Percentiles rank a stretch among this genome's conserved stretches.
Evolutionary conservation across 1,140 invertebrate species (phyloP).

Genomic region (Polypedilum vanderplanki): DNA sequence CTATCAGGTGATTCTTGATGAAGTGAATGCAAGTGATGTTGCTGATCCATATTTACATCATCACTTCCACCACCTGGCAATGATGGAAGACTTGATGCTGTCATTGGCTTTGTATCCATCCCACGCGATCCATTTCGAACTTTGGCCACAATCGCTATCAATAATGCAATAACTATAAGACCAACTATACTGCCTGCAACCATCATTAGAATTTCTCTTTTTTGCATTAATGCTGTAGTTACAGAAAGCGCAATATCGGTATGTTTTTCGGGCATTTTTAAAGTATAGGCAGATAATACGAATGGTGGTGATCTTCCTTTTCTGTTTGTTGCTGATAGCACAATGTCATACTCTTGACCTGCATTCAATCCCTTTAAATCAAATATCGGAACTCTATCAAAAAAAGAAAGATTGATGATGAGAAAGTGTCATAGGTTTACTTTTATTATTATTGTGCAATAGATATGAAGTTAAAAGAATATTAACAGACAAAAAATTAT

Average conservation of each 20-base stretch:
- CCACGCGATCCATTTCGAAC: background rate
- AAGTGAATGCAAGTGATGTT: conserved; percentile 13
- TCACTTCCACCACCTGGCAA: conserved; percentile 30
- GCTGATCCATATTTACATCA: conserved; percentile 23
- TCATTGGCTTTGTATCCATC: conserved; percentile 15
- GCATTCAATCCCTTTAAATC: conserved; percentile 52
- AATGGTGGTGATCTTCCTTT: conserved; percentile 54
- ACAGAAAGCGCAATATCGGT: conserved; percentile 46
- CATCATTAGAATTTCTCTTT: conserved; percentile 35
- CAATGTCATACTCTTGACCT: conserved; percentile 55
- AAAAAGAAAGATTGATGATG: background rate
- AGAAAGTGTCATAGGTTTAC: background rate
- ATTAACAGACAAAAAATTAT: too few species aligned
- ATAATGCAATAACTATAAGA: background rate
- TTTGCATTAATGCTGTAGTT: conserved; percentile 24
- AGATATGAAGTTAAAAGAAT: background rate
- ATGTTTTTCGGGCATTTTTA: conserved; percentile 64
- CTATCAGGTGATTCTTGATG: conserved; percentile 44
- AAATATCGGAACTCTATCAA: conserved; percentile 47
- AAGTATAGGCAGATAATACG: conserved; percentile 53
- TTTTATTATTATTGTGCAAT: background rate
- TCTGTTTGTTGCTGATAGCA: conserved; percentile 57
- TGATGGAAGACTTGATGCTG: conserved; percentile 27
- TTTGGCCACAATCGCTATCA: conserved; percentile 5
- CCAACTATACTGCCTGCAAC: conserved; percentile 3